phyloP scores from a whole-genome alignment of 1,140 invertebrate genomes.

The Wiebesia pumilae region DNA sequence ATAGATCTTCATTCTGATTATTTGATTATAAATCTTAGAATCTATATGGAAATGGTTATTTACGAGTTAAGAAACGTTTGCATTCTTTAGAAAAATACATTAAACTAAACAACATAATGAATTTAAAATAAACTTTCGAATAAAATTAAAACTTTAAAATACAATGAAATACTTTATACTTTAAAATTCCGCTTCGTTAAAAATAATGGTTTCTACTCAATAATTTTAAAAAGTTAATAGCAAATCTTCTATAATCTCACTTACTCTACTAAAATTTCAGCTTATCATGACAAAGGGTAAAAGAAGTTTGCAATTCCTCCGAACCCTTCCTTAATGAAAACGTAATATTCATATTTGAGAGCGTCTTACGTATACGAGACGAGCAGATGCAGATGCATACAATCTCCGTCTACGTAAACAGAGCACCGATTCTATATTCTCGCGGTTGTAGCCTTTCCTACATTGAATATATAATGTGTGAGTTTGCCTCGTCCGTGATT shows the following conservation, averaged over 20 bases:
- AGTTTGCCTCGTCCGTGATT: background rate
- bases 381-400: background rate
- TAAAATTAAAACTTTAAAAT: too few relatives aligned
- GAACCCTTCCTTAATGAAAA: conserved; percentile 9
- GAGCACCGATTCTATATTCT: conserved; percentile 18
- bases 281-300: background rate
- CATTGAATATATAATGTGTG: conserved; percentile 15
- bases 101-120: too few relatives aligned
- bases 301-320: background rate
- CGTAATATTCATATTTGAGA: conserved; percentile 31
- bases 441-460: background rate
- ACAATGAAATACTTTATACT: too few relatives aligned
- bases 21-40: too few relatives aligned
- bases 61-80: too few relatives aligned
- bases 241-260: background rate
- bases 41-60: too few relatives aligned
- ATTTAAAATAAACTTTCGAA: too few relatives aligned
- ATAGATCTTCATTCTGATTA: too few relatives aligned
- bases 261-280: background rate
- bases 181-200: too few relatives aligned
- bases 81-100: too few relatives aligned
- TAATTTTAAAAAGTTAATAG: background rate
- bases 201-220: too few relatives aligned
- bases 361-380: background rate
- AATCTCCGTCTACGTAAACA: conserved; percentile 16